Evolutionary conservation across 2,888 invertebrate species (phyloP).

Genomic region (Adelphocoris suturalis): DNA sequence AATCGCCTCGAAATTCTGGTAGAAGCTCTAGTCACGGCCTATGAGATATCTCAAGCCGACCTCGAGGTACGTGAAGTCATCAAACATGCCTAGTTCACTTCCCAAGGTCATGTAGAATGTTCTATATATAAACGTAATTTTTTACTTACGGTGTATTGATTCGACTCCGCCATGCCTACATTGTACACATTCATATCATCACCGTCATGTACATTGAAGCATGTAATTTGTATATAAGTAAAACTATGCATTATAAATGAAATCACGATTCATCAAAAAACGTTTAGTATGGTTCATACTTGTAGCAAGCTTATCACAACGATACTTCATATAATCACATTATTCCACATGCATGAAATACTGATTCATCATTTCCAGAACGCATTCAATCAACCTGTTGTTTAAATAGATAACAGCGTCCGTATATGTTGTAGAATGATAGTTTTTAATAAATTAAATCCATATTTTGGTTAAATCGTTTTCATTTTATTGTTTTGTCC

Average conservation of each 20-base stretch:
- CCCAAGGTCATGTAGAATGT: background rate
- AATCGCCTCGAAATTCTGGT: constrained; percentile 86
- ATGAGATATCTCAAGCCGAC: constrained; percentile 87
- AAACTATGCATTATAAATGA: background rate
- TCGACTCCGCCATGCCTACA: background rate
- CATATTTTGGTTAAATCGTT: background rate
- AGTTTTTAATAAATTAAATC: background rate
- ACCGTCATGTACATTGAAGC: constrained; percentile 1
- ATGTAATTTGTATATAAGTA: background rate
- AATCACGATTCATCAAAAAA: background rate
- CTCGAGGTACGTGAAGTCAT: constrained; percentile 81
- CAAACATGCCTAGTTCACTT: background rate
- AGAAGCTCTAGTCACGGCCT: constrained; percentile 86
- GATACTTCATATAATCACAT: background rate
- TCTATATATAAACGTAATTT: background rate
- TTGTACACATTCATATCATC: background rate
- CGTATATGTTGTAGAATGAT: background rate
- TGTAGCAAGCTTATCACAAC: constrained; percentile 12
- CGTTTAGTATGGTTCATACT: background rate
- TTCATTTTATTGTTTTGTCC: background rate
- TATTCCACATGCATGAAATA: constrained; percentile 1
- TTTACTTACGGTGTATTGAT: constrained; percentile 5
- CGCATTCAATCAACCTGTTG: background rate
- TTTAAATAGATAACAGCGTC: background rate
- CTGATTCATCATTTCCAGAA: background rate